Base-by-base conservation (phyloP, 2,113 vertebrate species). In the Oophaga pumilio region DNA sequence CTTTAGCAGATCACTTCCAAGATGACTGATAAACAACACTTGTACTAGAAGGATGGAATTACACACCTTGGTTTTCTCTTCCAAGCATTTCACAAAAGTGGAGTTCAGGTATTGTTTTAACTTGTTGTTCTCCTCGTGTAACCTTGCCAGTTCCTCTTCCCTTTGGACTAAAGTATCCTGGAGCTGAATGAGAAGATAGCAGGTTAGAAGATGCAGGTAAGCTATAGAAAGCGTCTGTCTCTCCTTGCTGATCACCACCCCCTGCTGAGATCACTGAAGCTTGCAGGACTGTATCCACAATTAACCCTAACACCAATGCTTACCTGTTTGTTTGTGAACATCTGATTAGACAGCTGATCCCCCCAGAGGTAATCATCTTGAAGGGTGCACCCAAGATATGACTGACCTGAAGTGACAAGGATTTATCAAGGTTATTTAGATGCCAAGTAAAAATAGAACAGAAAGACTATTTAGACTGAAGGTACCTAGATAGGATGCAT, bases 301-400 rank as follows among this genome's bases (percentile, higher is more conserved):
- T 82, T 82, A 82, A 82, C 79, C 79, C 28, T 8, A 24, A 64
- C 49, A 8, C 22, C n/a, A 50, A 17, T 8, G 74, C 73, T 84
- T 93, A 98, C 97, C 97, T 97, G 97, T 89, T 97, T 96, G 91
- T 99, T 98, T 87, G 95, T 94, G 89, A 96, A 96, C 22, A 98
- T 95, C 89, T 98, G 97, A 68, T 95, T 96, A 5, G 96, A 97
- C 2, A 98, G 92, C 79, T 96, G 95, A 56, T 95, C 91, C 2
- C 88, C 91, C 94, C 96, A 96, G 0, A 88, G 90, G 53, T 87
- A 90, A 0, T 92, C 89, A 2, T 93, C 92, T 83, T 89, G 90
- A 71, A 12, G 78, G 60, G 52, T 90, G 74, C 77, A 87, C 89
- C 7, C 77, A 85, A 13, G 7, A 80, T 82, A 79, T 43, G 90